Evolutionary conservation across 2,888 invertebrate genomes (phyloP), one percentile per base, ranked within the genome.

Genomic region (Oscheius sp.): DNA sequence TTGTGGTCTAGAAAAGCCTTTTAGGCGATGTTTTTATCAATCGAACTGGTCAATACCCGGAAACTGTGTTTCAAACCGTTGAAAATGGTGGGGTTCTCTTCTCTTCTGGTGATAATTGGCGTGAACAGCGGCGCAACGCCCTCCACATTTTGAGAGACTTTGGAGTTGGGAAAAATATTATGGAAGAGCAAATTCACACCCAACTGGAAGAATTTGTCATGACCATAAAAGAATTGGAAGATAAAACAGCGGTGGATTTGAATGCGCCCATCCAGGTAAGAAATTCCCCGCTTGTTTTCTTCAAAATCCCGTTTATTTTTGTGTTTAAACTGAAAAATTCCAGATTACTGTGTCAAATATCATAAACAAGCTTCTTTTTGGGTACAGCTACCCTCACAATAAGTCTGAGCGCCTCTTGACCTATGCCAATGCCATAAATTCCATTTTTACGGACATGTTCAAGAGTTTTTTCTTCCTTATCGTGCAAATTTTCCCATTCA

Each of bases 311-410:
- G 5, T 35, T 9, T 35, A 35, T 35, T 35, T 35, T 35, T 35
- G n/a, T n/a, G n/a, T n/a, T n/a, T n/a, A n/a, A n/a, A n/a, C 35
- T 35, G 35, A 64, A 64, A 7, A 13, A 43, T 18, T 69, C 27
- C 74, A 84, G 77, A 49, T 83, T 2, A 79, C 78, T 41, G 79
- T 84, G 7, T 79, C 78, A 9, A 84, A 84, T 63, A 75, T 84
- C 9, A 83, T 84, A 70, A 78, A 78, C 72, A 72, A 80, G 16
- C 53, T 74, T 2, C 72, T 84, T 0, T 81, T 80, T 49, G 83
- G 84, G 2, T 76, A 73, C 61, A 75, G 73, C 21, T 80, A 74
- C 70, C 64, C 63, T 0, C 69, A 76, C 45, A 56, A 76, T 9
- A 69, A 82, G 13, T 29, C 64, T 43, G 61, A 66, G n/a, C 75